Base-by-base conservation (phyloP, 1,140 invertebrate species). In the Diprion similis region DNA sequence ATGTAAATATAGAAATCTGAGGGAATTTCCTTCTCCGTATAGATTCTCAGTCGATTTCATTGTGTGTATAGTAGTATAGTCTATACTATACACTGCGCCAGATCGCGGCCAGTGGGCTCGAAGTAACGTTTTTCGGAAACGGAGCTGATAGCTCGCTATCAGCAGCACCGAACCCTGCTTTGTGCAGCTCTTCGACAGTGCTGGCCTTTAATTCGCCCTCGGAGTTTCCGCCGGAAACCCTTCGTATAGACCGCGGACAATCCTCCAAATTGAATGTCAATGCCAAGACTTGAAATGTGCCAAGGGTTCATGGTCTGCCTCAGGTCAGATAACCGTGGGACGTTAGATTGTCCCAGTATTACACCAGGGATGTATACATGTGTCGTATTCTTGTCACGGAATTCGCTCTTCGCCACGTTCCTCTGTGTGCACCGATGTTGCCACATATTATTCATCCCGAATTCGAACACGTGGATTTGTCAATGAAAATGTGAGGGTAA, bases 251-350 rank as follows among this genome's bases (percentile, higher is more conserved):
- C 51, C 51, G n/a, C 51, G 51, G n/a, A 59, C 11, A 17, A 59
- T 59, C 51, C 51, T 59, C 51, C 51, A 59, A 59, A 59, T 59
- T 59, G 51, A 59, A 59, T 59, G 51, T 59, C 51, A 59, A 59
- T 59, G 11, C 8, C 7, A 59, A 59, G 51, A 15, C 51, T 59
- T 17, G 3, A 59, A 17, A 13, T 59, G 7, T 59, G 51, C 51
- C 51, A 17, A 37, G 24, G 51, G 11, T 17, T 59, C 51, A 59
- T 59, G 51, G 51, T 59, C 51, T 59, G 11, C 51, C 51, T 59
- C n/a, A 4, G 11, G 51, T 59, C 51, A 59, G 51, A 59, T 59
- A 59, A 59, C 51, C n/a, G n/a, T 17, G 51, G 51, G 51, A 59
- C 51, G 4, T 59, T 59, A 59, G 51, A 11, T 59, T 59, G 11